Evolutionary conservation across 1,140 invertebrate genomes (phyloP), one percentile per base, ranked within the genome.

Genomic region (Drosophila rhopaloa): DNA sequence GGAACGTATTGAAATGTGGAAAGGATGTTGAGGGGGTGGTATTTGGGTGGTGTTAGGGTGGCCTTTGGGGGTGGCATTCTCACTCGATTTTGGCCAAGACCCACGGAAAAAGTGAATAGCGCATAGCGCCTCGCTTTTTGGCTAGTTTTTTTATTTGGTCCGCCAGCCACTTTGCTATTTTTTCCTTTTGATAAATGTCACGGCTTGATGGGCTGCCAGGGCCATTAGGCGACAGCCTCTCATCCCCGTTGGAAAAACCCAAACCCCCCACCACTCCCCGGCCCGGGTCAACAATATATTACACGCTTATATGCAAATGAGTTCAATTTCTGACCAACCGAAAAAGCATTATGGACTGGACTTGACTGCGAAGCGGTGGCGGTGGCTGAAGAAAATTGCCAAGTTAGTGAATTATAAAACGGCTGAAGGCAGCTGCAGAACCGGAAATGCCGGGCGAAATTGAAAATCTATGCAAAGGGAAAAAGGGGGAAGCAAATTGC

Each of bases 291-390:
- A 63, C 65, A 77, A 78, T 78, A 78, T 78, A 78, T 78, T 78
- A 78, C 76, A 78, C 76, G 76, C 74, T 78, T 78, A 78, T 78
- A 78, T 78, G 76, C 75, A 78, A 78, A 78, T 78, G 76, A 78
- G 63, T 63, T 77, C 75, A 71, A 78, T 78, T 78, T 77, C 76
- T 78, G 75, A 78, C 75, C 76, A 68, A 59, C 61, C 73, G 60
- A 67, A 76, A 77, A 58, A 32, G 75, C 65, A 77, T 77, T 77
- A 77, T 67, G 43, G 58, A 56, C 72, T 76, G 48, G 46, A 59
- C 68, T 60, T 14, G 67, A 72, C 55, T 60, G 48, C 53, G 35
- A n/a, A 24, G 44, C 29, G n/a, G 44, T 19, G n/a, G 7, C n/a
- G 47, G 8, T 35, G 48, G 29, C 29, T 67, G 44, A 60, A 29